phyloP scores from a whole-genome alignment of 30 jellyfish, hydroid and myxozoan species.

The Aurelia coerulea region DNA sequence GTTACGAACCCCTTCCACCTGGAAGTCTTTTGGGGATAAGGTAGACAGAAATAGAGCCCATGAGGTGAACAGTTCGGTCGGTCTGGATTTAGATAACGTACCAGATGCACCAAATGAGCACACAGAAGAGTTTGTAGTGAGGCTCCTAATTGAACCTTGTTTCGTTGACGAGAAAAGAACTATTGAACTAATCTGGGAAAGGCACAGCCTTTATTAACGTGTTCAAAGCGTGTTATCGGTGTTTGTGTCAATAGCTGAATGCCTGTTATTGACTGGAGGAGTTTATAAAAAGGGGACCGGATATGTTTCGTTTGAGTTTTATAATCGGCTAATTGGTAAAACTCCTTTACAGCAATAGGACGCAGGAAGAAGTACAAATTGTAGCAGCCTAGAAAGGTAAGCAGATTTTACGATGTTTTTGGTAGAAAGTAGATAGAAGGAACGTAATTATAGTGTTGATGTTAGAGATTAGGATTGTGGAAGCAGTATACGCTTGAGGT shows the following conservation, averaged over 20 bases:
- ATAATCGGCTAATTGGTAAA: too few species aligned
- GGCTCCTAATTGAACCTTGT: conserved; percentile 12
- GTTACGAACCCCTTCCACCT: too few species aligned
- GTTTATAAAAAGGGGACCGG: background rate
- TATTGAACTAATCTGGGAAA: conserved; percentile 35
- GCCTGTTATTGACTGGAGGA: conserved; percentile 22
- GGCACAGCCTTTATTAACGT: conserved; percentile 35
- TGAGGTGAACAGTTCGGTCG: too few species aligned
- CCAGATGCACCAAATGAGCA: conserved; percentile 32
- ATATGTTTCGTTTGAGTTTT: background rate
- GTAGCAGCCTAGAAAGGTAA: too few species aligned
- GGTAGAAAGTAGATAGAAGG: too few species aligned
- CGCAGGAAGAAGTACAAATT: too few species aligned
- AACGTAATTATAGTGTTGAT: too few species aligned
- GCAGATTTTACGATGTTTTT: too few species aligned
- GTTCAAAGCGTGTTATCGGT: conserved; percentile 34
- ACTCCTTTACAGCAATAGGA: background rate
- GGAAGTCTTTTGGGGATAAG: too few species aligned
- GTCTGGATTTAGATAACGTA: background rate
- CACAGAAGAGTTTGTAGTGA: conserved; percentile 18
- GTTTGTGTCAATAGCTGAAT: background rate
- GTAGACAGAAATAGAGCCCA: too few species aligned
- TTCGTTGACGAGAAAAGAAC: conserved; percentile 13
- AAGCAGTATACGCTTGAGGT: too few species aligned
- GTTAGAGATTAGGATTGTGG: too few species aligned